phyloP scores from a whole-genome alignment of 2,113 vertebrate species.

The Paracanthobrama guichenoti region DNA sequence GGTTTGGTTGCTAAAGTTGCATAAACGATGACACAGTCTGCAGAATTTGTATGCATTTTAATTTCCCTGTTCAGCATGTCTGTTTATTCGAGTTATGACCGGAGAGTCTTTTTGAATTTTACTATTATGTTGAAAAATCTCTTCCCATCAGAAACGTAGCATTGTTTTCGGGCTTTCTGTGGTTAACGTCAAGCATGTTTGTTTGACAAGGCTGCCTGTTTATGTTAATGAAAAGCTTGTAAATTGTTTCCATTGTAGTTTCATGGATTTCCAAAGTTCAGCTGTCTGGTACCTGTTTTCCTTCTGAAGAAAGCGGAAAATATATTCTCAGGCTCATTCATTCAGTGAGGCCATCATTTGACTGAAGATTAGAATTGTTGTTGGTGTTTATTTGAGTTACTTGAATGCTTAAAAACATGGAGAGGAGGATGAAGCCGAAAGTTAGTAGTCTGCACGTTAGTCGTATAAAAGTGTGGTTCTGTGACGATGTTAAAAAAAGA shows the following conservation, averaged over 20 bases:
- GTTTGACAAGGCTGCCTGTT: conserved; percentile 37
- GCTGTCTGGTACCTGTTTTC: conserved; percentile 22
- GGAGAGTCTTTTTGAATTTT: not conserved
- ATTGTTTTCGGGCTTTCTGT: conserved; percentile 32
- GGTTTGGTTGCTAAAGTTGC: not conserved
- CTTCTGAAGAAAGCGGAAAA: conserved; percentile 39
- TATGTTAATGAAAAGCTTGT: conserved; percentile 49
- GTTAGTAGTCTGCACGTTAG: not conserved
- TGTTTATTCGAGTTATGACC: conserved; percentile 17
- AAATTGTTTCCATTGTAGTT: conserved; percentile 37
- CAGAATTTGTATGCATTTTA: conserved; percentile 1
- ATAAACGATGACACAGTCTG: not conserved
- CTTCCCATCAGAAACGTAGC: conserved; percentile 18
- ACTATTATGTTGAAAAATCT: not conserved
- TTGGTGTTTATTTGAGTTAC: not conserved
- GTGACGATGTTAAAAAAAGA: not conserved
- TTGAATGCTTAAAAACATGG: not conserved
- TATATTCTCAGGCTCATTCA: not conserved
- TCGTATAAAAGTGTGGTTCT: not conserved
- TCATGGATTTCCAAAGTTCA: conserved; percentile 22
- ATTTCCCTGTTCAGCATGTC: conserved; percentile 16
- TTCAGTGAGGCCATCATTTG: not conserved
- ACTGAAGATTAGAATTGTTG: not conserved
- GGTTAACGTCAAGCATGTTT: conserved; percentile 33
- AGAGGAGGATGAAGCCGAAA: not conserved